These are phyloP conservation scores for Sakesphorus luctuosus DNA, from an alignment of 2,113 vertebrate genomes.

Conservation along the genomic window DNA sequence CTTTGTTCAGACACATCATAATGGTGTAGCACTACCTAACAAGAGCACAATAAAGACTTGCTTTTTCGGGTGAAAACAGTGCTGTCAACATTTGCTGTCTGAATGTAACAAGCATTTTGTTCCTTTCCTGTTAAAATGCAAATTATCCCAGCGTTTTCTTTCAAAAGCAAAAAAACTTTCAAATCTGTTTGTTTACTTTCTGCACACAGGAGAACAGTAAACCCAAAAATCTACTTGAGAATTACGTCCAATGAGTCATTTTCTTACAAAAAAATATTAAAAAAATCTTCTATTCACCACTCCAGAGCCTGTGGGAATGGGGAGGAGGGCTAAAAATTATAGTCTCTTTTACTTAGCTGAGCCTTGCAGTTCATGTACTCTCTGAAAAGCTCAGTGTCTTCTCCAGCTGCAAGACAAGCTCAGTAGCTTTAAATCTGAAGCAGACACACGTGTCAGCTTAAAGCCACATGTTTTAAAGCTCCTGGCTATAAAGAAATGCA, in stretches of 20 bases:
- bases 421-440: background rate
- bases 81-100: constrained; percentile 14
- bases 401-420: background rate
- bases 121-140: constrained; percentile 26
- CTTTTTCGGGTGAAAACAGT: background rate
- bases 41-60: background rate
- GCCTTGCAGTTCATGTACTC: background rate
- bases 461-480: background rate
- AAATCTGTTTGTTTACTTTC: constrained; percentile 49
- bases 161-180: constrained; percentile 31
- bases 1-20: constrained; percentile 38
- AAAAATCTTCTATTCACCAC: constrained; percentile 17
- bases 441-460: background rate
- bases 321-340: background rate
- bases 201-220: constrained; percentile 18
- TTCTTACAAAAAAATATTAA: background rate
- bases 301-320: background rate
- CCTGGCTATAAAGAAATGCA: background rate
- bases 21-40: background rate
- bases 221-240: constrained; percentile 11
- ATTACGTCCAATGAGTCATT: constrained; percentile 64
- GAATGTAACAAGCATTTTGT: constrained; percentile 25
- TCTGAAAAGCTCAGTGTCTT: background rate
- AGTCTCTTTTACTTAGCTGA: background rate
- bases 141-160: background rate